Percentiles rank a stretch among this genome's conserved stretches.
Conservation (phyloP, 2,888 invertebrate genomes). For the Plebejus anna region DNA sequence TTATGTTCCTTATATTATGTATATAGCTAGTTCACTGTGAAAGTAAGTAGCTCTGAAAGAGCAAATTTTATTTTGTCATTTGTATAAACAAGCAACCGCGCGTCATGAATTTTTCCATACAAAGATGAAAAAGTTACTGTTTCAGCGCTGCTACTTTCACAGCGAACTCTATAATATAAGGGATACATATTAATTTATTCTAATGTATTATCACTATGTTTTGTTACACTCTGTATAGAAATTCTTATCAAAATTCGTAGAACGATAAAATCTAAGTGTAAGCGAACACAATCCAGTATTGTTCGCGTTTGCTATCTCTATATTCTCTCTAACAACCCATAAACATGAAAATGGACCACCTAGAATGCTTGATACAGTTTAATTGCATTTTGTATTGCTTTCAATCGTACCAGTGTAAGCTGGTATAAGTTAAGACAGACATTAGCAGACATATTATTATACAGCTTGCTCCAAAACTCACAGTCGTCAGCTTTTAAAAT, state of each 20-base stretch:
- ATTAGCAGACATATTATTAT: background rate
- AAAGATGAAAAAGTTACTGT: too few relatives aligned
- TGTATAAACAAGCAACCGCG: too few relatives aligned
- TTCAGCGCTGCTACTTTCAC: too few relatives aligned
- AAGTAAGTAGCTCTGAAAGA: too few relatives aligned
- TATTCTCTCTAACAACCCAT: constrained; percentile 24
- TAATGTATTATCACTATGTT: too few relatives aligned
- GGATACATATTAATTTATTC: too few relatives aligned
- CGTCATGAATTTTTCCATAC: too few relatives aligned
- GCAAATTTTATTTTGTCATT: too few relatives aligned
- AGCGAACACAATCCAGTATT: constrained; percentile 21
- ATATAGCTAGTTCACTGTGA: too few relatives aligned
- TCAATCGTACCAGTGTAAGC: constrained; percentile 1
- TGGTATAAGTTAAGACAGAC: background rate
- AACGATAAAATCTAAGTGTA: constrained; percentile 15
- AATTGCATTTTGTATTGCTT: constrained; percentile 28
- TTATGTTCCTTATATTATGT: too few relatives aligned
- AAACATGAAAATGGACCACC: constrained; percentile 30
- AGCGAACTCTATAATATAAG: too few relatives aligned
- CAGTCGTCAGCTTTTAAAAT: background rate
- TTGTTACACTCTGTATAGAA: background rate
- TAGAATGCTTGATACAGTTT: constrained; percentile 25
- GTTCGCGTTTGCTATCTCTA: constrained; percentile 23
- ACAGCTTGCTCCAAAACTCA: background rate
- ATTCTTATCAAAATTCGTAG: constrained; percentile 10